Base-by-base conservation (phyloP, 2,797 vertebrate species). In the Pangasius mekongensis region DNA sequence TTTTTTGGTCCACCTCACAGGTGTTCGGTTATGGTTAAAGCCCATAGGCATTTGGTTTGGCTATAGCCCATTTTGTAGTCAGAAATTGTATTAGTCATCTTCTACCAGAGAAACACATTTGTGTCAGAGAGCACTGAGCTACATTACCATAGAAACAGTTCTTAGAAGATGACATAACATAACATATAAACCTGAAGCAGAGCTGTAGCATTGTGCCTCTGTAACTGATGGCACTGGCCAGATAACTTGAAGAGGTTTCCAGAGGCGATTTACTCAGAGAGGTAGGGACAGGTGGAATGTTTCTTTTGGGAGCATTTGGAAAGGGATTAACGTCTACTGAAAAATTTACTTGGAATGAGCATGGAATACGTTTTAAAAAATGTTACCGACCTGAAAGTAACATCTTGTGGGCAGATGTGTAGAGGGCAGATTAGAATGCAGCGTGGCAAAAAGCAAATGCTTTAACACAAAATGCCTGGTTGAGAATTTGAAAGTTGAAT, bases 251-350 rank as follows among this genome's bases (percentile, higher is more conserved):
- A 56, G 11, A 67, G 30, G 20, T 82, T 82, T 82, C 36, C 64
- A 39, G 54, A 54, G 76, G 39, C 8, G 3, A 67, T 43, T 80
- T 87, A 30, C 74, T 76, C 69, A 36, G 36, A 56, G 49, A 81
- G 85, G 77, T 80, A 88, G 83, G 77, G 87, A 87, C 77, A 91
- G 87, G 84, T 91, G 80, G 64, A 90, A 71, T 90, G n/a, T 82
- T 39, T 82, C n/a, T 62, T 30, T 52, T 60, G 27, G 66, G 49
- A 43, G 43, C 27, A 9, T 71, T 66, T n/a, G 49, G 52, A 73
- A 66, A 30, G 16, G 86, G 22, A 33, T 84, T 69, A 84, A 84
- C 0, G 11, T 71, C 64, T 81, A 39, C 36, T 56, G 30, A 43
- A 73, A 85, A 71, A 85, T 9, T 13, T 8, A 11, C 47, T 54